Evolutionary conservation across 1,140 invertebrate species (phyloP), one percentile per base, ranked within the genome.

Genomic region (Diachasmimorpha longicaudata): DNA sequence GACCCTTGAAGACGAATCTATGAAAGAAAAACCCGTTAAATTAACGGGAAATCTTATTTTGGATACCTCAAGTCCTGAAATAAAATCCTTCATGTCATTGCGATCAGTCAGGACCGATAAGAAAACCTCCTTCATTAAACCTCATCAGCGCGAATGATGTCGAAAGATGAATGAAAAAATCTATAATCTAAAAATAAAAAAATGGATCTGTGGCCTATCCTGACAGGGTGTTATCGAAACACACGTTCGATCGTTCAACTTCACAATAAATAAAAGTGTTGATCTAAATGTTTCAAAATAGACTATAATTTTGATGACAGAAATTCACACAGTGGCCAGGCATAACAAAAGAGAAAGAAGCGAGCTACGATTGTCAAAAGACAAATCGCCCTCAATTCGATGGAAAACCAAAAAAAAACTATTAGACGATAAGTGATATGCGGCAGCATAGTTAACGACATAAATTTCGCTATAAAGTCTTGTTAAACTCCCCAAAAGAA

Each of bases 141-240:
- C 9, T 42, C 39, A 42, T 13, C 39, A 13, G 39, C 39, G 39
- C 4, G 39, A 42, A 42, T 42, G 13, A 55, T 55, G 8, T 55
- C 6, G 19, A 19, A 55, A 19, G 19, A n/a, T 16, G n/a, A 55
- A 11, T 42, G 14, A 70, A 48, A 70, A 16, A 16, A 16, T 16
- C 11, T 37, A 48, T 19, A 39, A 63, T 72, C 23, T 46, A 37
- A n/a, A 55, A 74, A 52, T 46, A 39, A n/a, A 55, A n/a, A 13
- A 75, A 55, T 55, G 19, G n/a, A 55, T 75, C 66, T 46, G 39
- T 75, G 73, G 73, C 66, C 73, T 70, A 75, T 75, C 23, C 31
- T 75, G 73, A 75, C 73, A 75, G 73, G 67, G 73, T 74, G 72
- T 74, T 52, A 58, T 36, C 42, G 39, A 68, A 67, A 74, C 48